A percentile compares a stretch with the other conserved stretches of the same genome.
These are phyloP conservation scores for Zele albiditarsus DNA, from an alignment of 2,888 invertebrate species.

Conservation along the genomic window DNA sequence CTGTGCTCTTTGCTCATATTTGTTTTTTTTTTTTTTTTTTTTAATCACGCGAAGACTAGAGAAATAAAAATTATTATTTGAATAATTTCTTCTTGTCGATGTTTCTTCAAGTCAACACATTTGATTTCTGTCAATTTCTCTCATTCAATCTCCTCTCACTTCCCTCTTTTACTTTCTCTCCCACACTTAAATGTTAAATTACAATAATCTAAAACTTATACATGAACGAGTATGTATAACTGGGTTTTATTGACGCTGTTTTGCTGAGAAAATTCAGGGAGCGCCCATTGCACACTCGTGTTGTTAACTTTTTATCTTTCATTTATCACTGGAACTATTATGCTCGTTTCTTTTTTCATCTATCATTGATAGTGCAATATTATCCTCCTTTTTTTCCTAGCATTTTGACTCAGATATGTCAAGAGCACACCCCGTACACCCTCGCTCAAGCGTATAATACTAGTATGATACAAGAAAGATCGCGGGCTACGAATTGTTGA, in stretches of 20 bases:
- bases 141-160: constrained; percentile 31
- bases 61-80: constrained; percentile 22
- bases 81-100: constrained; percentile 30
- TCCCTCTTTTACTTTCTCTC: constrained; percentile 32
- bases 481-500: constrained; percentile 42
- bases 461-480: constrained; percentile 52
- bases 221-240: constrained; percentile 60
- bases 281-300: constrained; percentile 13
- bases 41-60: background rate
- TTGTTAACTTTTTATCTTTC: constrained; percentile 16
- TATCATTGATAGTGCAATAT: constrained; percentile 9
- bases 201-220: constrained; percentile 59
- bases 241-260: constrained; percentile 45
- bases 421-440: constrained; percentile 21
- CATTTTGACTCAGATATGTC: constrained; percentile 19
- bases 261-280: constrained; percentile 26
- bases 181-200: constrained; percentile 45
- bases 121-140: constrained; percentile 36
- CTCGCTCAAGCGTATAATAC: constrained; percentile 49
- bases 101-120: background rate
- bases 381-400: background rate
- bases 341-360: constrained; percentile 2
- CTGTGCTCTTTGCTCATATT: background rate
- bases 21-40: constrained; percentile 22
- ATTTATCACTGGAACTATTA: constrained; percentile 13